Percentiles rank a stretch among this genome's conserved stretches.
These are phyloP conservation scores for Procambarus virginalis DNA, from an alignment of 1,140 invertebrate species.

Conservation along the genomic window DNA sequence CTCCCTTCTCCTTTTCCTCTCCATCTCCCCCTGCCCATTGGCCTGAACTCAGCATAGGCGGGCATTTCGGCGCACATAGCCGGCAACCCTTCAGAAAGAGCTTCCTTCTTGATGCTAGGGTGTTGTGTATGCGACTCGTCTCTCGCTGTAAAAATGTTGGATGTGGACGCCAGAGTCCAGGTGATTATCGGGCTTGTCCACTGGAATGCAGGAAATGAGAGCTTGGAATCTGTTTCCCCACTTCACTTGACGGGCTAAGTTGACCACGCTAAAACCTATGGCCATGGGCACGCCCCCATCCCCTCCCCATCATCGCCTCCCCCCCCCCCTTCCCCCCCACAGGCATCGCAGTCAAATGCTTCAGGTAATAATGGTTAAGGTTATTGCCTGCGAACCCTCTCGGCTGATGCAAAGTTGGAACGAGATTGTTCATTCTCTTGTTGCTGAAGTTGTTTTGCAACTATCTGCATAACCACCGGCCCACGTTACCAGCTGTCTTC, in stretches of 20 bases:
- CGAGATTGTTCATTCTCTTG: constrained; percentile 25
- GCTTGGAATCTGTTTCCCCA: not conserved
- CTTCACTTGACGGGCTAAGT: not conserved
- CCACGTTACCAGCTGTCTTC: too few relatives aligned
- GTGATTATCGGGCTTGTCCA: constrained; percentile 51
- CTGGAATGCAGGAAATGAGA: constrained; percentile 33
- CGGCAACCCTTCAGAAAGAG: not conserved
- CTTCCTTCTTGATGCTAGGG: constrained; percentile 26
- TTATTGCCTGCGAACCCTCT: constrained; percentile 13
- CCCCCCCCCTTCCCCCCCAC: not conserved
- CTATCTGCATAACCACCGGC: too few relatives aligned
- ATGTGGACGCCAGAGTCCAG: constrained; percentile 23
- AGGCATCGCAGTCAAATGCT: constrained; percentile 17
- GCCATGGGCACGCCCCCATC: not conserved
- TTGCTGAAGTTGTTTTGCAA: not conserved
- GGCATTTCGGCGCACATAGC: constrained; percentile 15
- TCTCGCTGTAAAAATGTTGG: constrained; percentile 17
- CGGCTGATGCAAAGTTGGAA: constrained; percentile 34
- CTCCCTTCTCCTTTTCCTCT: too few relatives aligned
- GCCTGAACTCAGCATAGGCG: not conserved
- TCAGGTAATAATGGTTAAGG: constrained; percentile 40
- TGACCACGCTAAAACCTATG: constrained; percentile 33
- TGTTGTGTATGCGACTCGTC: not conserved
- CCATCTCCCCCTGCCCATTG: not conserved
- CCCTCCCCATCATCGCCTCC: too few relatives aligned